Base-by-base conservation (phyloP, 2,888 invertebrate genomes). In the Idaea biselata region DNA sequence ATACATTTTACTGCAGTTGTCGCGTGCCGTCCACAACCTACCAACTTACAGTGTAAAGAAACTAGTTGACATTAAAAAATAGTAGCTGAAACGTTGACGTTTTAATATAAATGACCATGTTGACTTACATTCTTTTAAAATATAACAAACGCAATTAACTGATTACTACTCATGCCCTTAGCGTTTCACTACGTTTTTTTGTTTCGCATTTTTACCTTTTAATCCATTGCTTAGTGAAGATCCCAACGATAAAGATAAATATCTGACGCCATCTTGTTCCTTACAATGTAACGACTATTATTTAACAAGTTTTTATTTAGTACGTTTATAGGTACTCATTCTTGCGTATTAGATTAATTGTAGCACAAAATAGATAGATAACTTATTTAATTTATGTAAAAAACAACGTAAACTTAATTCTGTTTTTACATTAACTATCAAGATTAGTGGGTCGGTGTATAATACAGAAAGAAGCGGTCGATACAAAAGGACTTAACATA, bases 401-500 rank as follows among this genome's bases (percentile, higher is more conserved):
- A 7, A 11, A 14, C 3, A 44, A 44, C 11, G 0, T 8, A 44
- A 44, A 44, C 0, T 1, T 44, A 44, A 56, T 14, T 56, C 17
- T 8, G 7, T 56, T 18, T n/a, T 14, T 18, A 59, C 11, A 53
- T 32, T 63, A 60, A 90, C 83, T 86, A 89, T 88, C 89, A 89
- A 90, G 75, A 82, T 55, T 32, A 55, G 68, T 78, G 60, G 68
- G 59, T 70, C 76, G 66, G 63, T 67, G 73, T 78, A 73, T 62
- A 74, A 68, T 71, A 81, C 82, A 87, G 81, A 87, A 80, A 86
- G 81, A 81, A 82, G 83, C 89, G 84, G 88, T 86, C 87, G 86
- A 88, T 91, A 91, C 92, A 91, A 91, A 89, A 90, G 89, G 92
- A 91, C 90, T 91, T 91, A 89, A 86, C 87, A 86, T 87, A 90